Evolutionary conservation across 2,797 vertebrate species (phyloP), one percentile per base, ranked within the genome.

Genomic region (Lateolabrax maculatus): DNA sequence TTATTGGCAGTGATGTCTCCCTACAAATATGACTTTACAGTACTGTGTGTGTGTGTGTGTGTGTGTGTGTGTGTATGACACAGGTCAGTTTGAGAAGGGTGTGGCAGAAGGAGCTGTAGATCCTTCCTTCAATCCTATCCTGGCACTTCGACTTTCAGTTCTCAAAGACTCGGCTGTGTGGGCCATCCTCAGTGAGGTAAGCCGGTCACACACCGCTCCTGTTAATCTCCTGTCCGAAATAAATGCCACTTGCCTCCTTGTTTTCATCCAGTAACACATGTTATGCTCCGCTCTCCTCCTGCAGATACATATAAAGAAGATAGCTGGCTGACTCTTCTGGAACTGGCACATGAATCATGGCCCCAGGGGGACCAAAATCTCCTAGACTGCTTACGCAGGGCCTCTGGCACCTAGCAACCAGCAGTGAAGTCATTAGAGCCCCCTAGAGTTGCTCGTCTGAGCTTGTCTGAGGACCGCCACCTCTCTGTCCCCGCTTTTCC

Each of bases 231-330:
- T 64, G 18, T 76, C 74, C 34, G 66, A 23, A 18, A 66, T 64
- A 0, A 52, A 56, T 23, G 19, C 25, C 37, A 41, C 48, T 49
- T 53, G 9, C 48, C 41, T 34, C 10, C 48, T 37, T 56, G 52
- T 60, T 70, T 49, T 9, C 31, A 23, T 63, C 34, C 49, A 63
- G 6, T 79, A 62, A 71, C 48, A 34, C 41, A 18, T 12, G 12
- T 71, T 67, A n/a, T 75, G 27, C 51, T 87, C 58, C 80, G 9
- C 67, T 91, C 88, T 95, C 84, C 92, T 63, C 86, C 93, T 95
- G 90, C 95, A 99, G 98, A 97, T 99, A 90, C 98, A 99, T 90
- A 98, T 99, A 93, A 99, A 99, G 95, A 98, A 96, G 93, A 87
- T 95, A 87, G 92, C 97, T 90, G 96, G 96, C 83, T 97, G 96